Conservation (phyloP, 2,888 invertebrate species). For the Calliopum simillimum region DNA sequence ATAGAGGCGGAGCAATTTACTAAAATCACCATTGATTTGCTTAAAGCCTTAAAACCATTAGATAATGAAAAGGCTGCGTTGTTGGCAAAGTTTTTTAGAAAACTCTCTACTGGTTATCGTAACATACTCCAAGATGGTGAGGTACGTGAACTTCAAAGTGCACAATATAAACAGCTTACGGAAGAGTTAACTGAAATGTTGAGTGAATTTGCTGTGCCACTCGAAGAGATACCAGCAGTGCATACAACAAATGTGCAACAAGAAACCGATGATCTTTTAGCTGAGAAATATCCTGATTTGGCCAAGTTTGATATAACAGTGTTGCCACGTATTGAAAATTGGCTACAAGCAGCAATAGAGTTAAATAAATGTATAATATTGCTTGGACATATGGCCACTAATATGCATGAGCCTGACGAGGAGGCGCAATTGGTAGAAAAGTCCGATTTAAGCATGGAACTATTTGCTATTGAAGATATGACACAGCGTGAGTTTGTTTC, state of each 20-base stretch:
- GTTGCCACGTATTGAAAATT: slow-evolving; percentile 43
- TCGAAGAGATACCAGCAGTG: slow-evolving; percentile 42
- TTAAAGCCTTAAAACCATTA: slow-evolving; percentile 38
- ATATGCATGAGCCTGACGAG: slow-evolving; percentile 41
- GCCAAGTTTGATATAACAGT: slow-evolving; percentile 42
- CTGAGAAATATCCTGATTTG: slow-evolving; percentile 47
- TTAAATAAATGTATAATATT: slow-evolving; percentile 35
- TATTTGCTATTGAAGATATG: slow-evolving; percentile 34
- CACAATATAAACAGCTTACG: slow-evolving; percentile 38
- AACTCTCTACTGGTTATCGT: slow-evolving; percentile 40
- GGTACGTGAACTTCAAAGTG: slow-evolving; percentile 35
- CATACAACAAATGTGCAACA: slow-evolving; percentile 34
- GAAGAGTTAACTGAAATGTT: slow-evolving; percentile 37
- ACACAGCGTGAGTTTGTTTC: slow-evolving; percentile 1
- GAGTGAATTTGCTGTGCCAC: slow-evolving; percentile 33
- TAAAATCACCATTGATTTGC: slow-evolving; percentile 33
- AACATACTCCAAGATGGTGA: slow-evolving; percentile 42
- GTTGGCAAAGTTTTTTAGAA: slow-evolving; percentile 40
- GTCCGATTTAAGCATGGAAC: slow-evolving; percentile 25
- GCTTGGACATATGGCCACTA: slow-evolving; percentile 26
- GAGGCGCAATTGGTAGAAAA: slow-evolving; percentile 20
- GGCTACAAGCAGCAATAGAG: slow-evolving; percentile 39
- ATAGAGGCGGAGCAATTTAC: slow-evolving; percentile 47
- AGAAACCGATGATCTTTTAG: slow-evolving; percentile 36
- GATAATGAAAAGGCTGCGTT: slow-evolving; percentile 39